Base-by-base conservation (phyloP, 2,797 vertebrate genomes). In the Falco columbarius region DNA sequence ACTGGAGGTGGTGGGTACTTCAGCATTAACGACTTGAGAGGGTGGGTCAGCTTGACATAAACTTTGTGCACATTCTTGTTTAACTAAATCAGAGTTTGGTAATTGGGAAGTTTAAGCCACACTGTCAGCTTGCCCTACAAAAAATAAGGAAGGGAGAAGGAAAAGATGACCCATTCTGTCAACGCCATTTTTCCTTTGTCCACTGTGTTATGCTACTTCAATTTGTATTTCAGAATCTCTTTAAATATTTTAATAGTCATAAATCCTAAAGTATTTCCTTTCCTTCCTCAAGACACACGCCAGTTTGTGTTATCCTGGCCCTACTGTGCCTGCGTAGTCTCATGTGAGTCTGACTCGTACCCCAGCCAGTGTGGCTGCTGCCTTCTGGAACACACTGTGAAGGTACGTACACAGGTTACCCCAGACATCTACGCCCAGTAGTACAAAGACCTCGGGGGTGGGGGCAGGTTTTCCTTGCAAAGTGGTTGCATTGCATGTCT, bases 361-460 rank as follows among this genome's bases (percentile, higher is more conserved):
- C 9, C 6, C 34, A 58, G 7, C 5, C 6, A 0, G 10, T 32
- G 9, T n/a, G 40, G 52, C 27, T 65, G 16, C 24, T 81, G 18
- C 44, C 15, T 74, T 17, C 56, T 63, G n/a, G 18, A 89, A 68
- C 0, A 0, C 36, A 36, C 16, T 7, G 20, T 34, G 49, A 65
- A 40, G 27, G 23, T 63, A 18, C 8, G 23, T 63, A 18, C 8
- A 19, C 6, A 55, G 36, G 10, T 34, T 22, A 89, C 32, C 7
- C 9, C 30, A 38, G 21, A 11, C 26, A 14, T 22, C 46, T 85
- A 14, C 27, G 32, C 30, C 15, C 3, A 2, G 0, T 7, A 10
- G 16, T 23, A 32, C 7, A 15, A 84, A 84, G 56, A 67, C 7
- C 14, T 36, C 17, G 14, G 23, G 5, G 34, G 9, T 40, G 40